These are phyloP conservation scores for Eucera pruinosa DNA, from an alignment of 2,888 invertebrate genomes.

Conservation along the genomic window DNA sequence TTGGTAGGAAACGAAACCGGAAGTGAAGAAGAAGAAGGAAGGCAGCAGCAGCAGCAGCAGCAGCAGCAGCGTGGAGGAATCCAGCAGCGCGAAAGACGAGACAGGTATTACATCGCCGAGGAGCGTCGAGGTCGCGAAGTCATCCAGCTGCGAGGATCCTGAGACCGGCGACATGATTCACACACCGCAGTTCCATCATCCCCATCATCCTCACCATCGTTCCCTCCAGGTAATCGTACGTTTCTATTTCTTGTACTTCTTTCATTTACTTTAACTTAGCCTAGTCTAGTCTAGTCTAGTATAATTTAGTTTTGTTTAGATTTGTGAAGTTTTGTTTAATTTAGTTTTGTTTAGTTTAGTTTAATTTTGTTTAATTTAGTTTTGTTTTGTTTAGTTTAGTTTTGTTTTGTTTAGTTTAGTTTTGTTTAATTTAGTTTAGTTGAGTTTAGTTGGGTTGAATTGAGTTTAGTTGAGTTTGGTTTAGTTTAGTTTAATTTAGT, in stretches of 20 bases:
- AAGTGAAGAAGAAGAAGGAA: conserved; percentile 69
- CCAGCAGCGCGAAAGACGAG: conserved; percentile 72
- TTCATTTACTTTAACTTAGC: too few species aligned
- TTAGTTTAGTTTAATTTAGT: too few species aligned
- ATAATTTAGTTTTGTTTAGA: too few species aligned
- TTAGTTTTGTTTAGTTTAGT: conserved; percentile 33
- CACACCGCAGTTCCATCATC: conserved; percentile 87
- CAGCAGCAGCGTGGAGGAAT: conserved; percentile 69
- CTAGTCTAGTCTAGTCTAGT: too few species aligned
- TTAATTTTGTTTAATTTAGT: too few species aligned
- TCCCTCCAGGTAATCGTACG: conserved; percentile 89
- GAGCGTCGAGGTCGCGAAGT: conserved; percentile 75
- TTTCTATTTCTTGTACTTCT: conserved; percentile 46
- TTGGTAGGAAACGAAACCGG: conserved; percentile 68
- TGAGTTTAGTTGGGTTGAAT: too few species aligned
- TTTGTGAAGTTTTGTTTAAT: too few species aligned
- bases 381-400: too few species aligned
- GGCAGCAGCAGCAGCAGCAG: too few species aligned
- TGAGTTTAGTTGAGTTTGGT: too few species aligned
- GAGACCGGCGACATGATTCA: conserved; percentile 88
- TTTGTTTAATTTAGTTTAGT: too few species aligned
- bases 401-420: too few species aligned
- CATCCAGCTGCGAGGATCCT: conserved; percentile 84
- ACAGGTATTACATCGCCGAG: conserved; percentile 75
- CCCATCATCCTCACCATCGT: conserved; percentile 87